Evolutionary conservation across 2,888 invertebrate genomes (phyloP).

Genomic region (Troglohyphantes excavatus): DNA sequence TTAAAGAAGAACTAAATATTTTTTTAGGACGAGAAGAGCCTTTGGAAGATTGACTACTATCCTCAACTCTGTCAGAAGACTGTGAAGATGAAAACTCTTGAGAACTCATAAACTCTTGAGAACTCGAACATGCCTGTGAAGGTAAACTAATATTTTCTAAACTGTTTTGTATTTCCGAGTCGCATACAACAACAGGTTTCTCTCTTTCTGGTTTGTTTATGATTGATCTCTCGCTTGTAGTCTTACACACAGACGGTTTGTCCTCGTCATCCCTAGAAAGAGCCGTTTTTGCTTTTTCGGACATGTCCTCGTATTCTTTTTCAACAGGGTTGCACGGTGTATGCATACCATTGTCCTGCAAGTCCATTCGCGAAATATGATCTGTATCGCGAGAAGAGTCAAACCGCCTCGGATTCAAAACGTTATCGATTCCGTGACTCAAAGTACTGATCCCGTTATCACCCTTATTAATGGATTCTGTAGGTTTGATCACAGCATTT

Average conservation of each 20-base stretch:
- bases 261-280: background rate
- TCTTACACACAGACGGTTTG: no score
- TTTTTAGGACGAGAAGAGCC: constrained; percentile 68
- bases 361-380: background rate
- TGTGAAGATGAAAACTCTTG: constrained; percentile 49
- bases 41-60: constrained; percentile 28
- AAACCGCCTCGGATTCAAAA: constrained; percentile 9
- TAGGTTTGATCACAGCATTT: background rate
- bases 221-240: background rate
- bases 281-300: background rate
- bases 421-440: constrained; percentile 4
- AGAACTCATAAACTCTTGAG: constrained; percentile 26
- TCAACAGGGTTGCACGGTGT: background rate
- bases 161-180: constrained; percentile 6
- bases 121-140: constrained; percentile 21
- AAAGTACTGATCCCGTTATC: constrained; percentile 4
- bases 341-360: background rate
- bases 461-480: constrained; percentile 5
- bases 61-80: constrained; percentile 49
- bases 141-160: background rate
- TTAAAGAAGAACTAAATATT: constrained; percentile 80
- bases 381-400: background rate
- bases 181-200: background rate
- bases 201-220: background rate
- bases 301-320: background rate